phyloP scores from a whole-genome alignment of 1,140 invertebrate species.

The Trypoxylus dichotomus region DNA sequence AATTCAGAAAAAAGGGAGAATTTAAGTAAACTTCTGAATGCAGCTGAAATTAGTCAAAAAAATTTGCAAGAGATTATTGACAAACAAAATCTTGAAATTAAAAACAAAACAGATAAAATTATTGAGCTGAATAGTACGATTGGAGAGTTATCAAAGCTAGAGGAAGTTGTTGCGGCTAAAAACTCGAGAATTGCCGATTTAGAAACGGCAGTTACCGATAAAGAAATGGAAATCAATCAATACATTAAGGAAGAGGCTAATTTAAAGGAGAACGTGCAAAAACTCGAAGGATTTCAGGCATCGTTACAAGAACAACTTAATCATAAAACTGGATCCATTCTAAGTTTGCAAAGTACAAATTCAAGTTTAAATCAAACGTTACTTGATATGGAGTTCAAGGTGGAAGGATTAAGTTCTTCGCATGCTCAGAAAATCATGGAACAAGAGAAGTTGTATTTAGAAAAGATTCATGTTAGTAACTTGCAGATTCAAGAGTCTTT shows the following conservation, averaged over 20 bases:
- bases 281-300: slow-evolving; percentile 22
- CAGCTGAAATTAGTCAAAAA: not conserved
- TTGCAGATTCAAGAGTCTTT: slow-evolving; percentile 1
- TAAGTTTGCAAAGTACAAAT: slow-evolving; percentile 18
- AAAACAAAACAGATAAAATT: slow-evolving; percentile 9
- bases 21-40: not conserved
- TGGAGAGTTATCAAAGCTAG: slow-evolving; percentile 13
- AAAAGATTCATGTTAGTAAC: not conserved
- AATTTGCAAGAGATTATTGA: slow-evolving; percentile 11
- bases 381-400: not conserved
- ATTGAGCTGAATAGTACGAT: slow-evolving; percentile 14
- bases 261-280: not conserved
- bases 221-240: not conserved
- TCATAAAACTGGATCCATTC: slow-evolving; percentile 16
- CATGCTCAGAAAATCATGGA: not conserved
- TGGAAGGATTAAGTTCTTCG: not conserved
- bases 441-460: not conserved
- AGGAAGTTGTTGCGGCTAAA: slow-evolving; percentile 18
- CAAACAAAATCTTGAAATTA: slow-evolving; percentile 24
- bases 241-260: not conserved
- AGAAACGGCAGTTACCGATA: not conserved
- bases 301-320: not conserved
- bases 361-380: not conserved
- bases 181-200: not conserved
- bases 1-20: slow-evolving; percentile 4